phyloP scores from a whole-genome alignment of 1,140 invertebrate genomes.

The Dendroctonus ponderosae region DNA sequence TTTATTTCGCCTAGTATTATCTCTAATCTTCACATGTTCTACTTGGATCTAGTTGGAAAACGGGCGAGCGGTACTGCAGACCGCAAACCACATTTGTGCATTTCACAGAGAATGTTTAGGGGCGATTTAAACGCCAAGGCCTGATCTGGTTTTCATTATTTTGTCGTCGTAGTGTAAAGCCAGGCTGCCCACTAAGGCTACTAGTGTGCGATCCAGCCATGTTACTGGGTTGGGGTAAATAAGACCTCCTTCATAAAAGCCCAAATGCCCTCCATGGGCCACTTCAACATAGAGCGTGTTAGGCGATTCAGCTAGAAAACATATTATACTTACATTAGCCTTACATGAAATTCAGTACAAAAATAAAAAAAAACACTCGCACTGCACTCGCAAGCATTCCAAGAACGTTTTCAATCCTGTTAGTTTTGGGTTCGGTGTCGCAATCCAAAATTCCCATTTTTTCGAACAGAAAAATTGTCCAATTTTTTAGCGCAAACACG shows the following conservation, averaged over 20 bases:
- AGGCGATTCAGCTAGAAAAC: conserved; percentile 62
- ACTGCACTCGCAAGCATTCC: background rate
- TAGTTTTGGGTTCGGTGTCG: background rate
- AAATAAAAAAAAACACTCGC: no score
- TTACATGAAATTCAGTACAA: background rate
- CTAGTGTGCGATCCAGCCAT: conserved; percentile 83
- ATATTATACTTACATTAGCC: conserved; percentile 1
- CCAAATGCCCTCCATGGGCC: conserved; percentile 88
- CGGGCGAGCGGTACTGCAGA: no score
- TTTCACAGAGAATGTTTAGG: background rate
- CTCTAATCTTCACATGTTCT: no score
- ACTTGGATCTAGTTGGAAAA: no score
- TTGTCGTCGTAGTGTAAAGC: conserved; percentile 59
- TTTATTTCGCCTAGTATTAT: no score
- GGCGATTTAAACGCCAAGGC: conserved; percentile 14
- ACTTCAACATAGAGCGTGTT: conserved; percentile 76
- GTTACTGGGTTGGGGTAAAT: conserved; percentile 83
- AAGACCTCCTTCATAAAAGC: conserved; percentile 86
- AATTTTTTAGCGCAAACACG: no score
- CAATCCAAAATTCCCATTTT: background rate
- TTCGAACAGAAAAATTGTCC: background rate
- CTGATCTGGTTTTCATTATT: conserved; percentile 38
- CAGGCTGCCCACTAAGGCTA: conserved; percentile 70
- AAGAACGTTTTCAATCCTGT: background rate
- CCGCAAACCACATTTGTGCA: no score